phyloP scores from a whole-genome alignment of 1,140 invertebrate species.

The Mesaphorura yosii region DNA sequence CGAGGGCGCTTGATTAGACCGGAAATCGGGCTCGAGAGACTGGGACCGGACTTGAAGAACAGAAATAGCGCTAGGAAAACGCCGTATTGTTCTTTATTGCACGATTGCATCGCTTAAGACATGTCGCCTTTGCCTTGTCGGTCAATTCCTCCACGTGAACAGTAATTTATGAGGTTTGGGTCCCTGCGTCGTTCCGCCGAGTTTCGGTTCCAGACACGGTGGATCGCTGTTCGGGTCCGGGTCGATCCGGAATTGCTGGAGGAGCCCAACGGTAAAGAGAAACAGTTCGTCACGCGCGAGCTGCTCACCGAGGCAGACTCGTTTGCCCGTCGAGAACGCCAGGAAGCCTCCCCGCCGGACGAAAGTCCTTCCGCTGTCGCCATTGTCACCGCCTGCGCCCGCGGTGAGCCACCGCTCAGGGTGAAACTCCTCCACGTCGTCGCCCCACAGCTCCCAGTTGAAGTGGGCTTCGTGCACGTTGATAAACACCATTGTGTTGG shows the following conservation, averaged over 20 bases:
- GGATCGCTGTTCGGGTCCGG: not conserved
- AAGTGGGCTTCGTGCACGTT: conserved; percentile 7
- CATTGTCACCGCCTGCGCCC: no score
- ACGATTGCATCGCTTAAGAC: no score
- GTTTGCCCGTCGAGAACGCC: conserved; percentile 63
- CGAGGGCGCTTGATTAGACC: no score
- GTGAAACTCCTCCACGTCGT: not conserved
- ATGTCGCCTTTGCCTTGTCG: no score
- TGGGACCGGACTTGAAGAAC: no score
- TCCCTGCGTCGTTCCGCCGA: not conserved
- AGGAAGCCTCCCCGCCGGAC: conserved; percentile 49
- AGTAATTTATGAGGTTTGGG: not conserved
- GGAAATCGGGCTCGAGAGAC: no score
- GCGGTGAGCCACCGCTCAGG: conserved; percentile 14
- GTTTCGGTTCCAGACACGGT: not conserved
- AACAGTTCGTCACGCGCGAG: conserved; percentile 60
- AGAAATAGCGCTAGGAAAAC: no score
- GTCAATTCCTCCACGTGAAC: no score
- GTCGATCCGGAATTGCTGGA: conserved; percentile 40
- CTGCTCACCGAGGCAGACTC: conserved; percentile 62
- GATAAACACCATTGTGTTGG: conserved; percentile 6
- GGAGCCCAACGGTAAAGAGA: conserved; percentile 54
- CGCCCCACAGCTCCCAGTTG: conserved; percentile 32
- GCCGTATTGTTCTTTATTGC: no score
- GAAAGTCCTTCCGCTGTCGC: conserved; percentile 43